These are phyloP conservation scores for Crotalus horridus DNA, from an alignment of 2,113 vertebrate species.

Conservation along the genomic window DNA sequence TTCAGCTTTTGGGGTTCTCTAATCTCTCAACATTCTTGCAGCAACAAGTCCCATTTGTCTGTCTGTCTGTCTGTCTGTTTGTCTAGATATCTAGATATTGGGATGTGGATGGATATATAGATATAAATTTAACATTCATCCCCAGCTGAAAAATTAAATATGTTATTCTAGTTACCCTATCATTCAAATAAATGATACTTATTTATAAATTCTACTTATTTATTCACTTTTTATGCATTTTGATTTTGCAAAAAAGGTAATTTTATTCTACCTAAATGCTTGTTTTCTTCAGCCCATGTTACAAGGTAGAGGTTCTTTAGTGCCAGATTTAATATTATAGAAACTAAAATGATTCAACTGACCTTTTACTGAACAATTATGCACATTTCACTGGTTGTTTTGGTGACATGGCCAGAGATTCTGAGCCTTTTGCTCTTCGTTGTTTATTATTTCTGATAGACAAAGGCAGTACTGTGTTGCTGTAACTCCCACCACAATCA, in stretches of 20 bases:
- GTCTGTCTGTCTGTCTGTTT: too few relatives aligned
- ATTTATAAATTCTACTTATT: background rate
- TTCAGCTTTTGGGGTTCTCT: background rate
- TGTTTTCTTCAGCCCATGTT: background rate
- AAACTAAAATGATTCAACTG: background rate
- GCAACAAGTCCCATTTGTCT: background rate
- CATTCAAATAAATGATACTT: background rate
- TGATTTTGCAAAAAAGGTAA: background rate
- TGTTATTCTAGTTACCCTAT: background rate
- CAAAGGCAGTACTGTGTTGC: background rate
- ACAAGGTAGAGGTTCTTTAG: background rate
- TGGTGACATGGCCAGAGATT: background rate
- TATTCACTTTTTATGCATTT: background rate
- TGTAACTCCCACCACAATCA: conserved; percentile 4
- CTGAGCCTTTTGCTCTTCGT: background rate
- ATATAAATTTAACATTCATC: background rate
- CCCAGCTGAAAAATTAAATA: background rate
- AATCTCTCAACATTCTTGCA: background rate
- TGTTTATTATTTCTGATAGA: conserved; percentile 9
- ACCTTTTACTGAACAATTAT: background rate
- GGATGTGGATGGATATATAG: background rate
- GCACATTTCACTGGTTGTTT: background rate
- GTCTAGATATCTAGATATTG: too few relatives aligned
- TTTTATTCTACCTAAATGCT: background rate
- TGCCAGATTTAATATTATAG: background rate